Conservation (phyloP, 2,888 invertebrate species). For the Electrophaes corylata region DNA sequence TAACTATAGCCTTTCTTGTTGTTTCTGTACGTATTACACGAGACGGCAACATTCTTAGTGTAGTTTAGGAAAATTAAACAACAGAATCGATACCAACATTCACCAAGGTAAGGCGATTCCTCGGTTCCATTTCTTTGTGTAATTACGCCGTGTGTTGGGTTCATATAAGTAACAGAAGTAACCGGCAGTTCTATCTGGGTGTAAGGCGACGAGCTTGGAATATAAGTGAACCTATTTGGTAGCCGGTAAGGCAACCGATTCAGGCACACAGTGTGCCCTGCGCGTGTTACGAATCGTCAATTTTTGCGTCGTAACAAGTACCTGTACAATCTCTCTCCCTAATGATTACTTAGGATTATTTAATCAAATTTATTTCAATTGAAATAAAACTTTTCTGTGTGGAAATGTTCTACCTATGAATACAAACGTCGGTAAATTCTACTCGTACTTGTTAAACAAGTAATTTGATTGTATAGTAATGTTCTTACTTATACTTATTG, state of each 20-base stretch:
- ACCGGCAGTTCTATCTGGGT: constrained; percentile 71
- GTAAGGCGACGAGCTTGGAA: constrained; percentile 72
- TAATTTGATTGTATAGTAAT: too few relatives aligned
- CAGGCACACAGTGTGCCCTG: constrained; percentile 59
- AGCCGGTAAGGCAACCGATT: constrained; percentile 65
- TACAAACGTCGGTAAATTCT: neutral
- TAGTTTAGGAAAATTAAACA: too few relatives aligned
- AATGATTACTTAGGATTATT: constrained; percentile 66
- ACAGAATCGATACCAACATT: too few relatives aligned
- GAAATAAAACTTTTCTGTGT: constrained; percentile 20
- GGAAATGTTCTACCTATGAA: neutral
- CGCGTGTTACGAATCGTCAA: constrained; percentile 73
- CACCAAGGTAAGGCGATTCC: constrained; percentile 59
- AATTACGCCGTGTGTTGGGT: constrained; percentile 69
- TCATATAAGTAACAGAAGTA: constrained; percentile 71
- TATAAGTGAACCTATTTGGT: constrained; percentile 81
- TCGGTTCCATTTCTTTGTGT: constrained; percentile 74
- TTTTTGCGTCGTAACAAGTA: constrained; percentile 52
- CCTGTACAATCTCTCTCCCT: constrained; percentile 63
- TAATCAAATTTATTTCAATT: constrained; percentile 60
- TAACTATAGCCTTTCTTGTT: too few relatives aligned
- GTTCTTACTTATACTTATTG: too few relatives aligned
- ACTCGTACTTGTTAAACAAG: neutral
- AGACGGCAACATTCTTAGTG: too few relatives aligned
- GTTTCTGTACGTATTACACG: too few relatives aligned